These are phyloP conservation scores for Drosophila ohnishii DNA, from an alignment of 1,140 invertebrate genomes.

Conservation along the genomic window DNA sequence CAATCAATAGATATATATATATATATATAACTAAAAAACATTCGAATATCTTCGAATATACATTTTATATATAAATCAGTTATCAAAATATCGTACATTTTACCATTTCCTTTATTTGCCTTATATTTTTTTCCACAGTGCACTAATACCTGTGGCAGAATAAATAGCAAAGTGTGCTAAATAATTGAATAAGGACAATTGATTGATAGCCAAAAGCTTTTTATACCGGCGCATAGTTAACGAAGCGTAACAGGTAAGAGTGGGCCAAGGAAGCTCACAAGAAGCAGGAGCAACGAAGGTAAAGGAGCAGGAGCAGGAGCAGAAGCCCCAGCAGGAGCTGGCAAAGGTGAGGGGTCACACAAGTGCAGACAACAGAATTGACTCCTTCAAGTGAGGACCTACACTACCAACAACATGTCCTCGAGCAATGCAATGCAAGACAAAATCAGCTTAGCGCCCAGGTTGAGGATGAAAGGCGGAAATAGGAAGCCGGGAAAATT, in stretches of 20 bases:
- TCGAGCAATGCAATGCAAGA: constrained; percentile 45
- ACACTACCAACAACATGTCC: constrained; percentile 28
- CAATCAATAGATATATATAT: too few relatives aligned
- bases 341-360: constrained; percentile 1
- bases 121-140: not conserved
- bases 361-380: constrained; percentile 51
- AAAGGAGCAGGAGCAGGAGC: not conserved
- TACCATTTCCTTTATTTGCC: not conserved
- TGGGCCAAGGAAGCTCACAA: not conserved
- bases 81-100: not conserved
- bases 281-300: not conserved
- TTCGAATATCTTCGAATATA: not conserved
- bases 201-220: constrained; percentile 78
- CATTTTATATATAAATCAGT: not conserved
- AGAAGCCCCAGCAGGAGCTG: not conserved
- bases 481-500: constrained; percentile 14
- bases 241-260: constrained; percentile 73
- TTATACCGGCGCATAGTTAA: constrained; percentile 74
- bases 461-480: constrained; percentile 18
- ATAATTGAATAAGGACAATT: constrained; percentile 70
- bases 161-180: constrained; percentile 52
- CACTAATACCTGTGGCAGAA: constrained; percentile 17
- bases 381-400: constrained; percentile 31
- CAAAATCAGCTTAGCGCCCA: constrained; percentile 39
- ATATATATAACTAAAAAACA: not conserved